Evolutionary conservation across 2,797 vertebrate genomes (phyloP).

Genomic region (Platyrinchus mystaceus): DNA sequence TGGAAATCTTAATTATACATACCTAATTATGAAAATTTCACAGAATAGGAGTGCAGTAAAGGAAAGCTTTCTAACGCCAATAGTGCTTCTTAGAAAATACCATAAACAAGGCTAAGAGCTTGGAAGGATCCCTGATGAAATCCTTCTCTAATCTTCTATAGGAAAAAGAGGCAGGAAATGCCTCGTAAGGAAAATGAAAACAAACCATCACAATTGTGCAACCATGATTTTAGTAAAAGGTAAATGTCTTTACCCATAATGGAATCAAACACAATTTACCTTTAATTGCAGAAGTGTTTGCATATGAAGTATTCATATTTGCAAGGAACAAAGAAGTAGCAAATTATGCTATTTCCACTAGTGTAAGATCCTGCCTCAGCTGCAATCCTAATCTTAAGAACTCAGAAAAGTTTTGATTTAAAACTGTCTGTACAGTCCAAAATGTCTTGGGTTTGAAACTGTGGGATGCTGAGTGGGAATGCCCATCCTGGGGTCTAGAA

Average conservation of each 20-base stretch:
- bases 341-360: not conserved
- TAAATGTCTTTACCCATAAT: not conserved
- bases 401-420: not conserved
- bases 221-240: not conserved
- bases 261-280: not conserved
- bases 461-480: not conserved
- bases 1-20: constrained; percentile 66
- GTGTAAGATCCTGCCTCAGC: not conserved
- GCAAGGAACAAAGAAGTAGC: not conserved
- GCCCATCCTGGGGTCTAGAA: rapidly evolving
- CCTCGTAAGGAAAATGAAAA: not conserved
- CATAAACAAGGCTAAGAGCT: not conserved
- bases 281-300: not conserved
- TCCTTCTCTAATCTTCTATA: not conserved
- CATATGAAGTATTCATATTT: not conserved
- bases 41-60: constrained; percentile 17
- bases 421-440: not conserved
- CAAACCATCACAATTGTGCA: not conserved
- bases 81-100: constrained; percentile 4
- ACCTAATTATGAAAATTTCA: constrained; percentile 60
- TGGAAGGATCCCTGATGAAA: not conserved
- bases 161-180: not conserved
- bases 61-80: not conserved
- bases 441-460: not conserved
- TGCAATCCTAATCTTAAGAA: not conserved